Conservation (phyloP, 2,113 vertebrate genomes). For the Zosterops pallidus region DNA sequence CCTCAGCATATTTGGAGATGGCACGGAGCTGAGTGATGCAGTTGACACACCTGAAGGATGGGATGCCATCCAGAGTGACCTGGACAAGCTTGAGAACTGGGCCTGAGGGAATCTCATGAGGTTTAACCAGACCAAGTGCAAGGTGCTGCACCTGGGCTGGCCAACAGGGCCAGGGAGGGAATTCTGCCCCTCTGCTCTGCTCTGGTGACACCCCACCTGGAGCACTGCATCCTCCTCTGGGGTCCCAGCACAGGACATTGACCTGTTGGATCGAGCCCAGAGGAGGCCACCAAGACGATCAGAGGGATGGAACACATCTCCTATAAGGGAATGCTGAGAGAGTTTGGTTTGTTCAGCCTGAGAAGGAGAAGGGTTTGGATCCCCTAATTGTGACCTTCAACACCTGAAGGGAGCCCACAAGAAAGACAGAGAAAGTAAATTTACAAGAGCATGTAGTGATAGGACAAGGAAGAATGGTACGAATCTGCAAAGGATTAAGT, state of each 20-base stretch:
- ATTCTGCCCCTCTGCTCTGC: neutral
- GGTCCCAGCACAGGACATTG: neutral
- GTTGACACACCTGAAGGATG: accelerated
- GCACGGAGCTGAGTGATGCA: neutral
- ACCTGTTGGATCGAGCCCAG: accelerated
- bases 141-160: neutral
- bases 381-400: neutral
- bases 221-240: neutral
- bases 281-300: neutral
- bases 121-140: neutral
- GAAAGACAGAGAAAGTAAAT: neutral
- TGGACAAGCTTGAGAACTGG: neutral
- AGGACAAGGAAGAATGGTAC: neutral
- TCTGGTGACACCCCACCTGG: neutral
- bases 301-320: neutral
- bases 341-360: neutral
- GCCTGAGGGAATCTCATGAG: neutral
- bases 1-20: neutral
- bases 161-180: neutral
- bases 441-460: neutral
- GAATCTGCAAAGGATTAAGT: neutral
- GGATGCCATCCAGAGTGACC: neutral
- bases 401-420: neutral
- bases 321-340: neutral
- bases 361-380: neutral